Evolutionary conservation across 2,113 vertebrate genomes (phyloP).

Genomic region (Todiramphus chloris): DNA sequence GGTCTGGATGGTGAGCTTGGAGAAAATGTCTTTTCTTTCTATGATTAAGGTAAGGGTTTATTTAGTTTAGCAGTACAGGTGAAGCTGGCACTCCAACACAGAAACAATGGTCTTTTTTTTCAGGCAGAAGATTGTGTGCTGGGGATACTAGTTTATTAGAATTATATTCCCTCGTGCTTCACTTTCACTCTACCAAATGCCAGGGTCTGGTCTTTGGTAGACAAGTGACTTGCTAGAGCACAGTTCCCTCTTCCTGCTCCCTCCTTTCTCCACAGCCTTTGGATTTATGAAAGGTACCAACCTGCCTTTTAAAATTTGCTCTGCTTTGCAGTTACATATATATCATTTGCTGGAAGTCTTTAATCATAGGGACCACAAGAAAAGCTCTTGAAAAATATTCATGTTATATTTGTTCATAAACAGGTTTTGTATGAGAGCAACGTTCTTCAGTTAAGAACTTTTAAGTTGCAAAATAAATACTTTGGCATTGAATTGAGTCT

Average conservation of each 20-base stretch:
- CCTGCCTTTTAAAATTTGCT: not conserved
- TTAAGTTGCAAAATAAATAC: not conserved
- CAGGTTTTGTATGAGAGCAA: not conserved
- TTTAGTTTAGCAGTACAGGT: not conserved
- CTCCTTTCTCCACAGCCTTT: not conserved
- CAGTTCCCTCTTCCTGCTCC: not conserved
- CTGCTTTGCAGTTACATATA: not conserved
- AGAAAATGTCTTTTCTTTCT: not conserved
- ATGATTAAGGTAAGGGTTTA: not conserved
- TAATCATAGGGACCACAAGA: not conserved
- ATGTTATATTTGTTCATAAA: not conserved
- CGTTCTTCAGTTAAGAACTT: not conserved
- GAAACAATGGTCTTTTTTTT: not conserved
- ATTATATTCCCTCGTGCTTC: not conserved
- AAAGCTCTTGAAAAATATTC: not conserved
- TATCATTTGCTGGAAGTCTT: not conserved
- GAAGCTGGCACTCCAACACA: not conserved
- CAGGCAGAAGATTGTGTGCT: not conserved
- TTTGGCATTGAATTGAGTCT: not conserved
- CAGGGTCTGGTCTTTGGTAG: not conserved
- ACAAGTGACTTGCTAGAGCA: not conserved
- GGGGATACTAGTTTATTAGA: not conserved
- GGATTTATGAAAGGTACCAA: not conserved
- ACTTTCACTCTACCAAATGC: not conserved
- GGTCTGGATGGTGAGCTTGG: not conserved